These are phyloP conservation scores for Montipora capricornis DNA, from an alignment of 64 coral and sea anemone genomes.

Conservation along the genomic window DNA sequence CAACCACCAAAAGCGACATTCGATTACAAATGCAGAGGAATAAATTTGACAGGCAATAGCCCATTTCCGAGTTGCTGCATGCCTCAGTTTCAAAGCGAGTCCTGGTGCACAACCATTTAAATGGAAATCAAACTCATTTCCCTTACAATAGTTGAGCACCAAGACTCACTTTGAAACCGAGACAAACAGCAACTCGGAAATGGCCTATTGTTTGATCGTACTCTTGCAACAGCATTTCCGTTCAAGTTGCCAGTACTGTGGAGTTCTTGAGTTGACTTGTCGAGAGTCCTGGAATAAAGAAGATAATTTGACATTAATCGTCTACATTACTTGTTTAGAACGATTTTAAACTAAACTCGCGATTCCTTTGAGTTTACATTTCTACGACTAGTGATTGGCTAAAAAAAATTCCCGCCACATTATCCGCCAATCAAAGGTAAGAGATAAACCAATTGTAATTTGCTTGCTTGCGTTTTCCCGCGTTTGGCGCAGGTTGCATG, in stretches of 20 bases:
- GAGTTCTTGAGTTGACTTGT: slow-evolving; percentile 66
- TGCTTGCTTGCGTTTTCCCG: background rate
- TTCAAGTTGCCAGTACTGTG: slow-evolving; percentile 45
- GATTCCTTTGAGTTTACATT: background rate
- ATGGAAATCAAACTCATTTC: too few species aligned
- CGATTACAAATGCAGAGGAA: too few species aligned
- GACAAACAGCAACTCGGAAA: too few species aligned
- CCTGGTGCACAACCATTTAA: too few species aligned
- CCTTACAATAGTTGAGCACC: too few species aligned
- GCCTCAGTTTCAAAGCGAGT: too few species aligned
- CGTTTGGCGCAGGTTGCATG: background rate
- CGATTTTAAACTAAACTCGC: too few species aligned
- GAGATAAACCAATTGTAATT: too few species aligned
- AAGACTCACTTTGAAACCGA: too few species aligned
- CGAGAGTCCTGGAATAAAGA: slow-evolving; percentile 14
- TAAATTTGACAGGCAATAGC: too few species aligned
- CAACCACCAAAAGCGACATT: too few species aligned
- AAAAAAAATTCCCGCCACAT: background rate
- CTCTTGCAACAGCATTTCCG: slow-evolving; percentile 61
- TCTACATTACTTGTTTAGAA: background rate
- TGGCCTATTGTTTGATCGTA: background rate
- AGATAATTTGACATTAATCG: background rate
- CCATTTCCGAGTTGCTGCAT: too few species aligned
- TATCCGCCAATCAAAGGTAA: background rate
- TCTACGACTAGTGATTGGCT: background rate